A percentile compares a stretch with the other conserved stretches of the same genome.
Evolutionary conservation across 2,888 invertebrate species (phyloP).

Genomic region (Chrysodeixis includens): DNA sequence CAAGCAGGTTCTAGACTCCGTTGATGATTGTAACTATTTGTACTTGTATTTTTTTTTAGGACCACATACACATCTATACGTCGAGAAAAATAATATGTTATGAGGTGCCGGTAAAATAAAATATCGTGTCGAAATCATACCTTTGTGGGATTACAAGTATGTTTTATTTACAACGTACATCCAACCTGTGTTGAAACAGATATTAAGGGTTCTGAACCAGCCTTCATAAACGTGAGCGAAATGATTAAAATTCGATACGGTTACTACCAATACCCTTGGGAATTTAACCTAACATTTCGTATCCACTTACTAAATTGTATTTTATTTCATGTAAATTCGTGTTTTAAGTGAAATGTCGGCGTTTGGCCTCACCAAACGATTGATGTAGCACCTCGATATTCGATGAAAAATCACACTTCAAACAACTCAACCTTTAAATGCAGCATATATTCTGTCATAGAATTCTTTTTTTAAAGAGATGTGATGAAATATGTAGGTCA

Average conservation of each 20-base stretch:
- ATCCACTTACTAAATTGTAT: slow-evolving; percentile 53
- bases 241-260: slow-evolving; percentile 27
- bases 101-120: background rate
- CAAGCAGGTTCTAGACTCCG: no score
- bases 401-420: slow-evolving; percentile 73
- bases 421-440: no score
- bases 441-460: no score
- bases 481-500: no score
- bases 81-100: background rate
- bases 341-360: slow-evolving; percentile 43
- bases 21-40: no score
- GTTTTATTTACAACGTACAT: background rate
- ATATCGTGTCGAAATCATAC: background rate
- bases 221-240: slow-evolving; percentile 11
- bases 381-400: slow-evolving; percentile 53
- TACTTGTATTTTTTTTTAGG: no score
- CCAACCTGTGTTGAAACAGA: slow-evolving; percentile 4
- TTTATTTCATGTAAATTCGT: slow-evolving; percentile 56
- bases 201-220: slow-evolving; percentile 10
- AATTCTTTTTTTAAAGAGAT: no score
- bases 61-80: no score
- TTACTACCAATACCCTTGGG: slow-evolving; percentile 45
- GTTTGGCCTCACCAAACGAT: slow-evolving; percentile 42
- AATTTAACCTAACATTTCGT: slow-evolving; percentile 41
- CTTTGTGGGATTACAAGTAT: no score